Conservation (phyloP, 2,888 invertebrate genomes). For the Entomobrya proxima region DNA sequence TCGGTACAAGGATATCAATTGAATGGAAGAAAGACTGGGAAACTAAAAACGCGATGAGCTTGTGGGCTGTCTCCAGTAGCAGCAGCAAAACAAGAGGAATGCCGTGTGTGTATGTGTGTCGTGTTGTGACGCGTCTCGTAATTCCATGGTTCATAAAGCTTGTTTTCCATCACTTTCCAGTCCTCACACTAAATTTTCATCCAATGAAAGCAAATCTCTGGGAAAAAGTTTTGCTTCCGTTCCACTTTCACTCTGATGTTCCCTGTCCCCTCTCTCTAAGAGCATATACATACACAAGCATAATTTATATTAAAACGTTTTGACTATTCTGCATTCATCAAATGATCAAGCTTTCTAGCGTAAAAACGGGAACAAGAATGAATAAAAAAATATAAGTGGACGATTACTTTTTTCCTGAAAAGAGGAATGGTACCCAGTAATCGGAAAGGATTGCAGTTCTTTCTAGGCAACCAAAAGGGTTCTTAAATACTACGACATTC, state of each 20-base stretch:
- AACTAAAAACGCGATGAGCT: no score
- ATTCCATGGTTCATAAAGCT: conserved; percentile 69
- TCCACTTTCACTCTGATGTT: conserved; percentile 39
- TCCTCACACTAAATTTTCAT: conserved; percentile 61
- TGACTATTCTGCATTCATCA: background rate
- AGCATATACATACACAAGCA: background rate
- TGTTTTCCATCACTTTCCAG: conserved; percentile 69
- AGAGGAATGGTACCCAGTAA: conserved; percentile 47
- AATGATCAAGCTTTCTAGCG: background rate
- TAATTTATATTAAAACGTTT: background rate
- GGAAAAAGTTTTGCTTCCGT: conserved; percentile 63
- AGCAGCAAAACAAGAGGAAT: conserved; percentile 24
- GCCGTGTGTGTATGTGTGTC: background rate
- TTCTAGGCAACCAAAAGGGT: background rate
- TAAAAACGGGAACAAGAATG: background rate
- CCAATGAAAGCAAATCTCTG: conserved; percentile 49
- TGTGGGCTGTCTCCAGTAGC: conserved; percentile 17
- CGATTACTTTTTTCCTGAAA: conserved; percentile 34
- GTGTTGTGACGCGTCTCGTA: conserved; percentile 49
- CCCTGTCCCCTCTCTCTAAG: background rate
- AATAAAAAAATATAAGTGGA: conserved; percentile 45
- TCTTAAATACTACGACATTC: background rate
- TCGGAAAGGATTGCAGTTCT: conserved; percentile 17
- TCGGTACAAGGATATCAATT: conserved; percentile 10
- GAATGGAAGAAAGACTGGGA: background rate